Evolutionary conservation across 1,140 invertebrate genomes (phyloP).

Genomic region (Ectropis grisescens): DNA sequence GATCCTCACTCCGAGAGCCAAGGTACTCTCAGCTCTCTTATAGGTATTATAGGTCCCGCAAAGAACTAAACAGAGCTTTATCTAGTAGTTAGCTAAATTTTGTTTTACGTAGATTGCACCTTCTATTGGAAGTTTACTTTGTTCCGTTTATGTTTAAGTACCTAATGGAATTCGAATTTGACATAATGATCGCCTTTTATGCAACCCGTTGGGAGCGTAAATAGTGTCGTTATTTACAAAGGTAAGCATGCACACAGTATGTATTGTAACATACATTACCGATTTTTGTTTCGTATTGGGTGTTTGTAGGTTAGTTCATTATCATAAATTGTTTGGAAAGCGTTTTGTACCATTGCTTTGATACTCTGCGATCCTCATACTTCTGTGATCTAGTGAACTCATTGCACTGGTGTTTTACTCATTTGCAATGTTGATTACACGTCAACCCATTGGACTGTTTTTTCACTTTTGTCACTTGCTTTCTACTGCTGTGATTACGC

Average conservation of each 20-base stretch:
- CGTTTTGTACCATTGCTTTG: too few species aligned
- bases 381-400: neutral
- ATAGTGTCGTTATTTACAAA: conserved; percentile 68
- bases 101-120: conserved; percentile 62
- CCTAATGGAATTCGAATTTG: conserved; percentile 58
- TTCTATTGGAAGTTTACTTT: conserved; percentile 54
- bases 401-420: neutral
- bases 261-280: conserved; percentile 22
- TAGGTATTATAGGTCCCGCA: too few species aligned
- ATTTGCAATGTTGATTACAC: too few species aligned
- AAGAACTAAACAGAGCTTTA: too few species aligned
- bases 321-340: conserved; percentile 13
- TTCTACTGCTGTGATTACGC: neutral
- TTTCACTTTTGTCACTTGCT: neutral
- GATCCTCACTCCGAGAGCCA: conserved; percentile 85
- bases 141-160: conserved; percentile 59
- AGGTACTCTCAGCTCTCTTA: conserved; percentile 66
- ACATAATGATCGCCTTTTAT: conserved; percentile 67
- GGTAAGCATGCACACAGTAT: conserved; percentile 67
- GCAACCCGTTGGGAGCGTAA: conserved; percentile 67
- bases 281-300: conserved; percentile 11
- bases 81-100: conserved; percentile 61
- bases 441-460: neutral
- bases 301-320: conserved; percentile 7
- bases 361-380: neutral